Evolutionary conservation across 2,113 vertebrate genomes (phyloP).

Genomic region (Protomyctophum bolini): DNA sequence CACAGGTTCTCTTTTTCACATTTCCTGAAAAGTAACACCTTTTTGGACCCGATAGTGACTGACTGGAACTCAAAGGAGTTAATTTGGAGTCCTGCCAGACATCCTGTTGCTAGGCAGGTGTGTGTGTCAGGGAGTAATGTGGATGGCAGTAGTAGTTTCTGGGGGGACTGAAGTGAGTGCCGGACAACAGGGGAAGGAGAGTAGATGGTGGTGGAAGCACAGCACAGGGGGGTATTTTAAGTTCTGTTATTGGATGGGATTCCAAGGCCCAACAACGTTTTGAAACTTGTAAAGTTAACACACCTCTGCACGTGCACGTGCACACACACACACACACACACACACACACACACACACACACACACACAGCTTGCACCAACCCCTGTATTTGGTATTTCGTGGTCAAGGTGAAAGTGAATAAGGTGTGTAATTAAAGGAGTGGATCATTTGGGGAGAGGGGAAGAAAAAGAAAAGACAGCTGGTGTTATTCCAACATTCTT

Average conservation of each 20-base stretch:
- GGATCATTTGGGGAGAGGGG: constrained; percentile 32
- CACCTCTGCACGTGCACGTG: constrained; percentile 32
- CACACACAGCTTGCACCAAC: constrained; percentile 26
- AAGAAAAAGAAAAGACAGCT: constrained; percentile 46
- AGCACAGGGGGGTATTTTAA: constrained; percentile 47
- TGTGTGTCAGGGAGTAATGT: constrained; percentile 46
- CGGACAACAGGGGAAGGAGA: constrained; percentile 8
- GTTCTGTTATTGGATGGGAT: constrained; percentile 55
- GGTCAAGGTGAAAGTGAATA: constrained; percentile 48
- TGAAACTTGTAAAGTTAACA: constrained; percentile 56
- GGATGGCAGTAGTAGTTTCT: constrained; percentile 62
- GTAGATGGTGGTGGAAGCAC: constrained; percentile 22
- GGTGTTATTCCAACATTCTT: constrained; percentile 50
- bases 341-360: neutral
- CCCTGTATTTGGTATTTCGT: constrained; percentile 23
- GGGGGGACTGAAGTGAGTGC: constrained; percentile 38
- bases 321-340: constrained; percentile 6
- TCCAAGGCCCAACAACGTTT: constrained; percentile 51
- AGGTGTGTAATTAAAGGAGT: constrained; percentile 63
- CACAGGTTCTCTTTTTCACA: too few relatives aligned
- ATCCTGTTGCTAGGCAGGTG: constrained; percentile 68
- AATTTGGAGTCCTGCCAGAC: constrained; percentile 60
- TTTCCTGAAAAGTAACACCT: too few relatives aligned
- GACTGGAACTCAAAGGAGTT: constrained; percentile 31
- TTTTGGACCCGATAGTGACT: too few relatives aligned